Base-by-base conservation (phyloP, 2,888 invertebrate genomes). In the Ischnura elegans region DNA sequence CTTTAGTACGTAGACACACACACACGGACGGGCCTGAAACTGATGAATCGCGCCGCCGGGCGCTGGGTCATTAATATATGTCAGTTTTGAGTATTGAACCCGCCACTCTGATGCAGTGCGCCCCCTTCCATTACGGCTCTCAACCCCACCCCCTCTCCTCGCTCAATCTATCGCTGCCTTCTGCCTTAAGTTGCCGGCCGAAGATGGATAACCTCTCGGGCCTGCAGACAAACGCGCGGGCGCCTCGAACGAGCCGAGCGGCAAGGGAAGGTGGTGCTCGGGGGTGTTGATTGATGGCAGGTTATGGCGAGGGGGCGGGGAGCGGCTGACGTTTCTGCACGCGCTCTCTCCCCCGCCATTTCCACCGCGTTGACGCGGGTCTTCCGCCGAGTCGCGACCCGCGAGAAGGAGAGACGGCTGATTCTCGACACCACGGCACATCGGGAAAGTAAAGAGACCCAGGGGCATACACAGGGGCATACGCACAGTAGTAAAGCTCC, bases 61-160 rank as follows among this genome's bases (percentile, higher is more conserved):
- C 95, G 95, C 95, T 95, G 95, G 95, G 96, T 96, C 96, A 96
- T 96, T 96, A 96, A 96, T 96, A 96, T 95, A 95, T 95, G 96
- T 96, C 96, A 96, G 95, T 90, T 95, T 94, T 95, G 95, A 95
- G 96, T 96, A 96, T 96, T 96, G 96, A 95, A 95, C 95, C 95
- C 95, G 96, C 95, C 96, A 96, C 95, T 94, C 94, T 96, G 95
- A 95, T 94, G 94, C 94, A 94, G 94, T 94, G 94, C 94, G 94
- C n/a, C 90, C 90, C 90, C 90, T 43, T 55, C 90, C 42, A 21
- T 55, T 90, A 90, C 55, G 43, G 43, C 61, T 55, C 61, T 61
- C 55, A 61, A n/a, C n/a, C 25, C 61, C 16, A 8, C 8, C 25
- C n/a, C 47, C 43, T 61, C 55, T 90, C 90, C 36, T 36, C 76